Base-by-base conservation (phyloP, 2,797 vertebrate genomes). In the Megalops cyprinoides region DNA sequence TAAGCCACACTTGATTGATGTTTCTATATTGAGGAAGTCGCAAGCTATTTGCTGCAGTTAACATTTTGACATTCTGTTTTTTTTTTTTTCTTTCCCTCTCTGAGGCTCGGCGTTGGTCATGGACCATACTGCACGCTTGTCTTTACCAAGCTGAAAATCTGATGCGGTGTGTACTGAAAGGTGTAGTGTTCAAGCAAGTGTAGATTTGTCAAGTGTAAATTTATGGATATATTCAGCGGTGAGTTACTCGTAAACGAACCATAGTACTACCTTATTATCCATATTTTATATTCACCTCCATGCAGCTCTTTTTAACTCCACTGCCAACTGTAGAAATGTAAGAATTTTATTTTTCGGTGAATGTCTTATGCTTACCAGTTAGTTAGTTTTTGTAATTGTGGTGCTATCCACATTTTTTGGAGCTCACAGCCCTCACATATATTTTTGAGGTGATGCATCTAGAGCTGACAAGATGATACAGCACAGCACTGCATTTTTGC, bases 11-110 rank as follows among this genome's bases (percentile, higher is more conserved):
- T 67, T 74, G 53, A 74, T 80, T 46, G 79, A 74, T 42, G n/a
- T 79, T 73, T 73, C 65, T 25, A 73, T 55, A 65, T 48, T 48
- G 8, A 23, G 77, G 58, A 67, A 39, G 78, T 51, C 53, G 48
- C 65, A 73, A 37, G 65, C 65, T 71, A 73, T 79, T 53, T 78
- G 49, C 44, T 65, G 77, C 77, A 67, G 44, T 78, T 78, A 65
- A n/a, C 46, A 51, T 78, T 78, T 48, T 67, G 44, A 67, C 58
- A 78, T 67, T 23, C 60, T 37, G 25, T 46, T 53, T 55, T 55
- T 49, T 10, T n/a, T 76, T 76, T 55, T 55, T 34, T 53, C 12
- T 46, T 28, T 67, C 12, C 42, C 65, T 18, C 15, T 55, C 34
- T 44, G 20, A 4, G 15, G 67, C 39, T 42, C 0, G 39, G 34